Conservation (phyloP, 2,888 invertebrate species). For the Gonocerus acuteangulatus region DNA sequence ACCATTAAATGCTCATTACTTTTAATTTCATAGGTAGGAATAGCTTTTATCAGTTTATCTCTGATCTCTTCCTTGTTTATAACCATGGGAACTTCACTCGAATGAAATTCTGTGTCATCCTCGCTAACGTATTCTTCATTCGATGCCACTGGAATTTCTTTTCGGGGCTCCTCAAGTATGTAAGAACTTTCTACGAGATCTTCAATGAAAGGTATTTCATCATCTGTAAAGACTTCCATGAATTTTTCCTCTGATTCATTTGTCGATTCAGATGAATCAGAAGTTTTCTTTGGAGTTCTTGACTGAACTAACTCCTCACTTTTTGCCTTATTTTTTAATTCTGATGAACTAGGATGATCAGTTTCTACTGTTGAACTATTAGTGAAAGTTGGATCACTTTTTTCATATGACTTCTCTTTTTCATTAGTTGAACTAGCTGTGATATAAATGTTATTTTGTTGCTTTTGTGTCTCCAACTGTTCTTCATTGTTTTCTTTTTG, state of each 20-base stretch:
- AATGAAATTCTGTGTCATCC: not conserved
- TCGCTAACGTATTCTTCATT: not conserved
- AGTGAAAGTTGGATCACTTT: too few relatives aligned
- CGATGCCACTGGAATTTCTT: too few relatives aligned
- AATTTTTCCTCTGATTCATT: not conserved
- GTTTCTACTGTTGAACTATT: too few relatives aligned
- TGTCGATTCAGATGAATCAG: not conserved
- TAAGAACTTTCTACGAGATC: not conserved
- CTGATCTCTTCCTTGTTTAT: not conserved
- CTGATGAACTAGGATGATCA: too few relatives aligned
- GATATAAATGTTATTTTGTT: too few relatives aligned
- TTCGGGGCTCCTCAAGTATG: too few relatives aligned
- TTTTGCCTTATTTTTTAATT: too few relatives aligned
- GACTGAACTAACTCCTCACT: too few relatives aligned
- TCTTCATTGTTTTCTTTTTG: too few relatives aligned
- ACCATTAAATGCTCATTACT: not conserved
- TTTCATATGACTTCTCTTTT: too few relatives aligned
- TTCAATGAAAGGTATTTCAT: conserved; percentile 7
- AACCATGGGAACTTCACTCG: not conserved
- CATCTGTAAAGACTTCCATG: not conserved
- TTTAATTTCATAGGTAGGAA: not conserved
- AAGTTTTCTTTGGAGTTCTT: not conserved
- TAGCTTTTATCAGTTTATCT: not conserved
- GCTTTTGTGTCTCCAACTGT: too few relatives aligned
- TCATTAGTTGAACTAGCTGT: too few relatives aligned